Evolutionary conservation across 1,140 invertebrate species (phyloP).

Genomic region (Coptotermes formosanus): DNA sequence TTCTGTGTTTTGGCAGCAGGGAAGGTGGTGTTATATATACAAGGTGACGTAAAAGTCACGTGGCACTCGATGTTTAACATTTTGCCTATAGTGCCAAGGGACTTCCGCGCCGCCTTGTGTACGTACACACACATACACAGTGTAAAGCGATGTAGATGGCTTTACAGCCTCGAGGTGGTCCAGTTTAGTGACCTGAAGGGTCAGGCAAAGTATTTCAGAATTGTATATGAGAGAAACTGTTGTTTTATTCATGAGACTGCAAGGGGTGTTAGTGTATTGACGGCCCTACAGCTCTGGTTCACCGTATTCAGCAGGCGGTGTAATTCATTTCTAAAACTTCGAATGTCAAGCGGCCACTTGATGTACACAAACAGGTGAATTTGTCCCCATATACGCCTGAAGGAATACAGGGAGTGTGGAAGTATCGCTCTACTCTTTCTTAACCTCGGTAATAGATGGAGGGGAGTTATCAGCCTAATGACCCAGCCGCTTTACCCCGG

Average conservation of each 20-base stretch:
- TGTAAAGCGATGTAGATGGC: background rate
- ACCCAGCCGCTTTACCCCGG: too few relatives aligned
- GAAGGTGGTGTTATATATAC: too few relatives aligned
- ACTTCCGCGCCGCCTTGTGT: too few relatives aligned
- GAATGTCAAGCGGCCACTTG: background rate
- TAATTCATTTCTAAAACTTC: background rate
- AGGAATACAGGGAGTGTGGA: too few relatives aligned
- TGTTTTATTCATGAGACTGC: background rate
- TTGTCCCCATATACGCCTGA: too few relatives aligned
- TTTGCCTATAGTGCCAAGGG: too few relatives aligned
- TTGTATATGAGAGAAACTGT: background rate
- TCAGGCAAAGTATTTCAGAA: background rate
- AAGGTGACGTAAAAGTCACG: too few relatives aligned
- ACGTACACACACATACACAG: background rate
- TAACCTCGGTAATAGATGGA: too few relatives aligned
- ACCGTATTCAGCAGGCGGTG: background rate
- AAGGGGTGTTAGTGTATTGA: background rate
- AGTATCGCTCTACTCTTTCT: too few relatives aligned
- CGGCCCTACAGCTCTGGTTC: background rate
- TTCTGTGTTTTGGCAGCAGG: background rate
- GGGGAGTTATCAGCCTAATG: too few relatives aligned
- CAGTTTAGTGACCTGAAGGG: background rate
- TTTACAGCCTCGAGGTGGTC: background rate
- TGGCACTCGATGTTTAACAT: too few relatives aligned
- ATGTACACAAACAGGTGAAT: too few relatives aligned